A percentile compares a stretch with the other conserved stretches of the same genome.
Evolutionary conservation across 1,140 invertebrate genomes (phyloP).

Genomic region (Drosophila guanche): DNA sequence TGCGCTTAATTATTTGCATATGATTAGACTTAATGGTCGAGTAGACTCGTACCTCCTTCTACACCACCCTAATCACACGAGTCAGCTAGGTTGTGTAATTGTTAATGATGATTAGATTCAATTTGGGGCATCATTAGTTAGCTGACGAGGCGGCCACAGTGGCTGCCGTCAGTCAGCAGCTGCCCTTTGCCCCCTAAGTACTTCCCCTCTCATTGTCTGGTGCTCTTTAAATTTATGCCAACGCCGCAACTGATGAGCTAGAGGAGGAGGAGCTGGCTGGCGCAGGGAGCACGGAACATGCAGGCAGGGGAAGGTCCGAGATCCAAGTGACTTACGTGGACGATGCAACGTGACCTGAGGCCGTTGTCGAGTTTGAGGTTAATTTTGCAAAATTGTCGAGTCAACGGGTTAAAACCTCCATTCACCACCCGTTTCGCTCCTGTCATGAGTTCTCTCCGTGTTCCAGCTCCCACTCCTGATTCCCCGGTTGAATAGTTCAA

Average conservation of each 20-base stretch:
- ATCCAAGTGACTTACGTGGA: conserved; percentile 74
- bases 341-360: conserved; percentile 78
- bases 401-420: conserved; percentile 59
- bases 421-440: background rate
- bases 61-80: conserved; percentile 63
- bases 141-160: conserved; percentile 58
- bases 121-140: conserved; percentile 83
- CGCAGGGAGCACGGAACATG: background rate
- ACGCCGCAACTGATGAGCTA: conserved; percentile 50
- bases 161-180: background rate
- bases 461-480: background rate
- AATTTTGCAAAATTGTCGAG: conserved; percentile 81
- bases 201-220: conserved; percentile 40
- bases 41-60: conserved; percentile 24
- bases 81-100: conserved; percentile 75
- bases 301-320: conserved; percentile 15
- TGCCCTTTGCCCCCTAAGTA: background rate
- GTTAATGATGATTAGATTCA: conserved; percentile 84
- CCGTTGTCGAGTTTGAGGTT: conserved; percentile 73
- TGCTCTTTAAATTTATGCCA: conserved; percentile 77
- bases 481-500: conserved; percentile 63
- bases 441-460: background rate
- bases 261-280: background rate
- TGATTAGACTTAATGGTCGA: conserved; percentile 78
- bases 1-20: conserved; percentile 83